phyloP scores from a whole-genome alignment of 2,797 vertebrate genomes.

The Ataeniobius toweri region DNA sequence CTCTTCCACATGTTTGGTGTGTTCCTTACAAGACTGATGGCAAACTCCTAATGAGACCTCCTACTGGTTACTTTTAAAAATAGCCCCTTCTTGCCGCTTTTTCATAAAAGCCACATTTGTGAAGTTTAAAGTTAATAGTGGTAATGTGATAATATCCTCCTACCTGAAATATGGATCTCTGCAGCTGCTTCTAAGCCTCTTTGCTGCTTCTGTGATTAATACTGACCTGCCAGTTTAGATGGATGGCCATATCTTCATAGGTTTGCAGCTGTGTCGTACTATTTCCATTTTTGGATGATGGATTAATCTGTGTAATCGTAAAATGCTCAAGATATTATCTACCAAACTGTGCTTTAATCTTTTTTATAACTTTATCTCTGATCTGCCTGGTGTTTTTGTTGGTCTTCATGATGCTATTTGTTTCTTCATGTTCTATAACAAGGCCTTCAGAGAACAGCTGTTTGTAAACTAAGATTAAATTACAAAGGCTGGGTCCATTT shows the following conservation, averaged over 20 bases:
- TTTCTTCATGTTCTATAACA: not conserved
- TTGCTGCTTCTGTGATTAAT: conserved; percentile 1
- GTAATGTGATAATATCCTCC: not conserved
- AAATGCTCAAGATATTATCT: not conserved
- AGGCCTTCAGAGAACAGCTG: too few species aligned
- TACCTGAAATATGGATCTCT: not conserved
- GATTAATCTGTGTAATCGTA: not conserved
- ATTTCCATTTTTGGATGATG: not conserved
- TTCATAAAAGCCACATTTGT: not conserved
- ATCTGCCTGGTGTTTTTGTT: not conserved
- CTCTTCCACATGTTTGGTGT: not conserved
- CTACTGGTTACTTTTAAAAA: not conserved
- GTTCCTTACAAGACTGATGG: not conserved
- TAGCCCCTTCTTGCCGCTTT: not conserved
- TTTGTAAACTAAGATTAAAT: too few species aligned
- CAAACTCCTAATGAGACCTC: not conserved
- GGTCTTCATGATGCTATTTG: not conserved
- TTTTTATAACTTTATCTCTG: not conserved
- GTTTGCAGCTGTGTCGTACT: not conserved
- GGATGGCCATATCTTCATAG: not conserved
- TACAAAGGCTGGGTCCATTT: not conserved
- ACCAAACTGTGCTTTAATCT: not conserved
- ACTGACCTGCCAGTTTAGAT: not conserved
- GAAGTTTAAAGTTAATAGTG: not conserved
- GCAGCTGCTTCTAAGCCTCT: not conserved